Conservation (phyloP, 1,140 invertebrate species). For the Phthorimaea operculella region DNA sequence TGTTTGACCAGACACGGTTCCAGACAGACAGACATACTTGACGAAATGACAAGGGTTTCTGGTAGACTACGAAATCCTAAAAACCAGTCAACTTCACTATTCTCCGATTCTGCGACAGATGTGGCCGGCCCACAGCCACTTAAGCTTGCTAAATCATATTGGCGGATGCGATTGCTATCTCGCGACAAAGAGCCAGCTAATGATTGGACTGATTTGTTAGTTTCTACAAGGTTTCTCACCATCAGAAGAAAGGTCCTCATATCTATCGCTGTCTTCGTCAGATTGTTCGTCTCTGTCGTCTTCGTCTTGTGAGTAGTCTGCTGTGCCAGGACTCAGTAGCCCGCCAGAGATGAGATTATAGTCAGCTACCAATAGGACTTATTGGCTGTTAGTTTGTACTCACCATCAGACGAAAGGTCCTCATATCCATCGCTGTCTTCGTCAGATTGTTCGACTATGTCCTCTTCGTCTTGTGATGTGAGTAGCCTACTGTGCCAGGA, state of each 20-base stretch:
- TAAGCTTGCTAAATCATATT: too few relatives aligned
- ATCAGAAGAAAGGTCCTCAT: slow-evolving; percentile 87
- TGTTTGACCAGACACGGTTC: too few relatives aligned
- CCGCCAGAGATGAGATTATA: slow-evolving; percentile 85
- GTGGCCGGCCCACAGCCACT: too few relatives aligned
- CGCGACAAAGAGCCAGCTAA: too few relatives aligned
- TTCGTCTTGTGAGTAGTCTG: slow-evolving; percentile 86
- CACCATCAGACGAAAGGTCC: slow-evolving; percentile 80
- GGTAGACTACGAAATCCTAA: too few relatives aligned
- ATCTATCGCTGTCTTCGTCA: slow-evolving; percentile 84
- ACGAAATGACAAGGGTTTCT: too few relatives aligned
- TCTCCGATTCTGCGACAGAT: too few relatives aligned
- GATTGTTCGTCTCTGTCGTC: slow-evolving; percentile 75
- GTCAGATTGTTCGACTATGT: slow-evolving; percentile 75
- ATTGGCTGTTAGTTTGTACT: too few relatives aligned
- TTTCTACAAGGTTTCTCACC: slow-evolving; percentile 73
- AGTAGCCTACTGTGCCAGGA: slow-evolving; percentile 79
- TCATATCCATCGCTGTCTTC: slow-evolving; percentile 87
- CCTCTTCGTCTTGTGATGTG: slow-evolving; percentile 83
- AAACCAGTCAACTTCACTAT: too few relatives aligned
- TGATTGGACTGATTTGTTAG: too few relatives aligned
- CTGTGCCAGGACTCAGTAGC: slow-evolving; percentile 81
- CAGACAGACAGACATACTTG: too few relatives aligned
- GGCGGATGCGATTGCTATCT: too few relatives aligned
- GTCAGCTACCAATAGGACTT: slow-evolving; percentile 86